Percentiles rank a stretch among this genome's conserved stretches.
These are phyloP conservation scores for Heloderma charlesbogerti DNA, from an alignment of 2,113 vertebrate species.

Conservation along the genomic window DNA sequence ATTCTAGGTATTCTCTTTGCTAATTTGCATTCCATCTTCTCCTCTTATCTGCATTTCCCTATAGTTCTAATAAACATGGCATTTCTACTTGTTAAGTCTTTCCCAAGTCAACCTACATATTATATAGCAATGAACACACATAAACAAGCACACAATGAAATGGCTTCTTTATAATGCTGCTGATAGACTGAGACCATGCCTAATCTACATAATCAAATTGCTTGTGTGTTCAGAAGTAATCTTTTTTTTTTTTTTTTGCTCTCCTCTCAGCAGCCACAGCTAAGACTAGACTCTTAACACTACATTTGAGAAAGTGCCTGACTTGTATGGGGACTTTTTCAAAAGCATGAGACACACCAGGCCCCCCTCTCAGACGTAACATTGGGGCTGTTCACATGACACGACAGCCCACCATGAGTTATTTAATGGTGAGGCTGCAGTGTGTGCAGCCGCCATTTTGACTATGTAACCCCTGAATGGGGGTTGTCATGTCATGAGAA, in stretches of 20 bases:
- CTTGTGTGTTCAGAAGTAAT: slow-evolving; percentile 60
- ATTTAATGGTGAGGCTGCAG: too few species aligned
- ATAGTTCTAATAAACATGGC: slow-evolving; percentile 50
- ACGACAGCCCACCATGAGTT: too few species aligned
- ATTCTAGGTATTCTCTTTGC: slow-evolving; percentile 11
- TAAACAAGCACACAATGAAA: slow-evolving; percentile 73
- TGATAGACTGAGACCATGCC: slow-evolving; percentile 65
- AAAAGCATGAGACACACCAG: background rate
- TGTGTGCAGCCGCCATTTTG: too few species aligned
- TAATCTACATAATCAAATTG: slow-evolving; percentile 76
- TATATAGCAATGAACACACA: slow-evolving; percentile 63
- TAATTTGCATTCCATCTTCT: slow-evolving; percentile 52
- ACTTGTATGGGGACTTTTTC: background rate
- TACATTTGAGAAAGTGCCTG: background rate
- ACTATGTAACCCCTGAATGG: too few species aligned
- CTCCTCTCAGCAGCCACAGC: slow-evolving; percentile 55
- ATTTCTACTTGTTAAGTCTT: slow-evolving; percentile 57
- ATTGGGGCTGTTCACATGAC: too few species aligned
- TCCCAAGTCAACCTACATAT: slow-evolving; percentile 56
- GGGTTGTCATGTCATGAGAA: too few species aligned
- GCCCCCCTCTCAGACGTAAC: background rate
- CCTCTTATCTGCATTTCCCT: slow-evolving; percentile 52
- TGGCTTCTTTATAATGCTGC: slow-evolving; percentile 70
- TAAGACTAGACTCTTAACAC: background rate
- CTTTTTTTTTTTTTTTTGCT: slow-evolving; percentile 7